These are phyloP conservation scores for Chroicocephalus ridibundus DNA, from an alignment of 2,113 vertebrate genomes.

Conservation along the genomic window DNA sequence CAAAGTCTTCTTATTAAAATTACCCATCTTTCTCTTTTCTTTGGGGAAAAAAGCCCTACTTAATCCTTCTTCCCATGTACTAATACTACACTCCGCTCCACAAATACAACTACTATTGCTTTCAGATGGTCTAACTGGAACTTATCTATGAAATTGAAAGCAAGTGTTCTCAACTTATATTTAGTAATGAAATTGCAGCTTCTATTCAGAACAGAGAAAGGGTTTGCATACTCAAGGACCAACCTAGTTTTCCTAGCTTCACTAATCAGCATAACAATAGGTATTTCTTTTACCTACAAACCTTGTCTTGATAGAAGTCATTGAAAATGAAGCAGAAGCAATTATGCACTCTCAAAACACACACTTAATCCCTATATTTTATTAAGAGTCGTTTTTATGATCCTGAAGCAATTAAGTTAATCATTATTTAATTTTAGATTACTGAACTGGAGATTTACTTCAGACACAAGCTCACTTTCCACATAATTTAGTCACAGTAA, in stretches of 20 bases:
- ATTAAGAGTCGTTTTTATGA: constrained; percentile 31
- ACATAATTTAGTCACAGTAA: constrained; percentile 52
- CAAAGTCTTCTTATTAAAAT: neutral
- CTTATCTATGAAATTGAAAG: neutral
- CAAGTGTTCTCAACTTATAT: neutral
- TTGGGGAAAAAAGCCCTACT: neutral
- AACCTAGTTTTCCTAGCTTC: constrained; percentile 22
- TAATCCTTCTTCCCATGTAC: neutral
- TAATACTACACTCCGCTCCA: neutral
- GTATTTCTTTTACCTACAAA: constrained; percentile 29
- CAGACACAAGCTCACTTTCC: constrained; percentile 43
- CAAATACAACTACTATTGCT: neutral
- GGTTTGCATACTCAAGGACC: neutral
- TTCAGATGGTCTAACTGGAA: neutral
- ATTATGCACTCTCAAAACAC: constrained; percentile 39
- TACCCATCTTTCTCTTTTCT: neutral
- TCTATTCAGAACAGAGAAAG: neutral
- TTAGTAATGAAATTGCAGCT: constrained; percentile 5
- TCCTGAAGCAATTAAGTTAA: constrained; percentile 60
- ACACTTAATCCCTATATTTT: constrained; percentile 43
- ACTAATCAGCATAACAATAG: constrained; percentile 50
- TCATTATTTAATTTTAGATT: constrained; percentile 62
- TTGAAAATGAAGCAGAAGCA: constrained; percentile 38
- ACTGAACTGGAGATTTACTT: constrained; percentile 49
- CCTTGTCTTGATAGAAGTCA: constrained; percentile 7